Percentiles rank a stretch among this genome's conserved stretches.
Evolutionary conservation across 2,113 vertebrate species (phyloP).

Genomic region (Hyperopisus bebe): DNA sequence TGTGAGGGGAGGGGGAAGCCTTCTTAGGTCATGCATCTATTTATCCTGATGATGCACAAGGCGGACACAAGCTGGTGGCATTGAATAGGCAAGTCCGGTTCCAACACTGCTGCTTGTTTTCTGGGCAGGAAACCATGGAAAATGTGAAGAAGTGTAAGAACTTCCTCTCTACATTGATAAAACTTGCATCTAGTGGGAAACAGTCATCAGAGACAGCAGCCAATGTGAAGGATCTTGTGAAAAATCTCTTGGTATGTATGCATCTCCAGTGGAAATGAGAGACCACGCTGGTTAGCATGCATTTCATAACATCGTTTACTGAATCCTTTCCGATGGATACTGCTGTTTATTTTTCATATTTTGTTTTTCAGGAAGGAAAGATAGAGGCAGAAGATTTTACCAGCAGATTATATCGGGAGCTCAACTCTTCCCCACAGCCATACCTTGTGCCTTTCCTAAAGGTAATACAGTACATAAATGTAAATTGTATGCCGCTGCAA

Average conservation of each 20-base stretch:
- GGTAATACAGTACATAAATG: slow-evolving; percentile 55
- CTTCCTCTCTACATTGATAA: slow-evolving; percentile 89
- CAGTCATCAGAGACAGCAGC: slow-evolving; percentile 85
- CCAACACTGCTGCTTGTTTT: slow-evolving; percentile 14
- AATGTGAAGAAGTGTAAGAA: slow-evolving; percentile 96
- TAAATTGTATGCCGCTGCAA: background rate
- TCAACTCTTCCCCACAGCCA: slow-evolving; percentile 91
- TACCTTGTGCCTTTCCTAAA: slow-evolving; percentile 98
- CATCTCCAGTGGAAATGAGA: background rate
- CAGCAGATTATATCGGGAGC: slow-evolving; percentile 80
- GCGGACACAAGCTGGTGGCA: background rate
- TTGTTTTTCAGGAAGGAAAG: slow-evolving; percentile 71
- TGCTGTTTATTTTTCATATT: background rate
- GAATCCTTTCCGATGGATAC: background rate
- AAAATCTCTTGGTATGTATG: slow-evolving; percentile 79
- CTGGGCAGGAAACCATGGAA: slow-evolving; percentile 82
- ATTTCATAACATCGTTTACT: background rate
- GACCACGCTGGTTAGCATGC: background rate
- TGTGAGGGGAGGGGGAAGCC: slow-evolving; percentile 42
- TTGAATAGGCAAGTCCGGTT: background rate
- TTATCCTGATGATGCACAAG: background rate
- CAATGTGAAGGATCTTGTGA: slow-evolving; percentile 87
- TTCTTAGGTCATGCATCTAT: background rate
- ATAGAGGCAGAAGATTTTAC: slow-evolving; percentile 91
- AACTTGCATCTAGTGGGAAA: slow-evolving; percentile 85